These are phyloP conservation scores for Urocolius indicus DNA, from an alignment of 2,113 vertebrate species.

Conservation along the genomic window DNA sequence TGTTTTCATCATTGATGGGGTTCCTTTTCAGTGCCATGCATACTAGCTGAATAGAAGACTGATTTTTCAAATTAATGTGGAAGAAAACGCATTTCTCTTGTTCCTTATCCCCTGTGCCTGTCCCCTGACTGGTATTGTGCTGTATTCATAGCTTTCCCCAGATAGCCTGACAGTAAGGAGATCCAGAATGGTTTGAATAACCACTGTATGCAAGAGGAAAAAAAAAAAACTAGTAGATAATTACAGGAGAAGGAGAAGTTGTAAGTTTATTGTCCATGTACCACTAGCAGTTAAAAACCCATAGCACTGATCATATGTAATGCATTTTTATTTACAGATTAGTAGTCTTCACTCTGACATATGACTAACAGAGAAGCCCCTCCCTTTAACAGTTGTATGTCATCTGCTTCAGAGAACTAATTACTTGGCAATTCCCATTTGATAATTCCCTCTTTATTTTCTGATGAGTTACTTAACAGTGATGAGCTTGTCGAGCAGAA, in stretches of 20 bases:
- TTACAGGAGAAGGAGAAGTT: background rate
- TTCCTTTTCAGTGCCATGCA: background rate
- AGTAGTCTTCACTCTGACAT: slow-evolving; percentile 72
- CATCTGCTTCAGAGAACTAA: slow-evolving; percentile 83
- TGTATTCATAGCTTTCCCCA: background rate
- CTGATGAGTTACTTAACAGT: slow-evolving; percentile 85
- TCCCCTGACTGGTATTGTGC: background rate
- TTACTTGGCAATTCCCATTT: slow-evolving; percentile 85
- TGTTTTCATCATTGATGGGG: background rate
- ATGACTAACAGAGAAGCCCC: slow-evolving; percentile 75
- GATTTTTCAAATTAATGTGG: background rate
- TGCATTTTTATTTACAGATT: slow-evolving; percentile 81
- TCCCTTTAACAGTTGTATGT: slow-evolving; percentile 78
- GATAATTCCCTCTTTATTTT: slow-evolving; percentile 85
- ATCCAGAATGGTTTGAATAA: background rate
- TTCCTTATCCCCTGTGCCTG: background rate
- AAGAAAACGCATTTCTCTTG: background rate
- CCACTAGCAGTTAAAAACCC: slow-evolving; percentile 11
- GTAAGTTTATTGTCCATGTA: background rate
- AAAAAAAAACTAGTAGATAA: background rate
- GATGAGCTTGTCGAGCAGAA: slow-evolving; percentile 77
- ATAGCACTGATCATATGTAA: slow-evolving; percentile 39
- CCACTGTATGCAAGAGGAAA: background rate
- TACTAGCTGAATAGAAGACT: background rate
- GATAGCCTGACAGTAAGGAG: background rate